A percentile compares a stretch with the other conserved stretches of the same genome.
Conservation (phyloP, 1,140 invertebrate species). For the Frieseomelitta varia region DNA sequence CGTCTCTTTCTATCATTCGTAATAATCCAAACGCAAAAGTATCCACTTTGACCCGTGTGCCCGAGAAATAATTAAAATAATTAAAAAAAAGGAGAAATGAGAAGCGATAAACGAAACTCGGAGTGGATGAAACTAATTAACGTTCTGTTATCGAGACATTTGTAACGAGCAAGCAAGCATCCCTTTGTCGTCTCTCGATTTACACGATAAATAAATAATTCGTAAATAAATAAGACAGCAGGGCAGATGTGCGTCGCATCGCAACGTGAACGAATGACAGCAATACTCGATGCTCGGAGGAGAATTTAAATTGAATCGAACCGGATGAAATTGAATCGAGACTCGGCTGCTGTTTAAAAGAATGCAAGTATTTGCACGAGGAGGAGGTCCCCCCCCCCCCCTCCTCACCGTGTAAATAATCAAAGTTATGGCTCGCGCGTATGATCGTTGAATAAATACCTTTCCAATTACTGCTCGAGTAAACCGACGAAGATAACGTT, state of each 20-base stretch:
- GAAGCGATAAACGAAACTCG: background rate
- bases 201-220: background rate
- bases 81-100: background rate
- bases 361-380: background rate
- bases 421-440: background rate
- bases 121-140: background rate
- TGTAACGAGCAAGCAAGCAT: background rate
- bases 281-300: background rate
- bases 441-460: background rate
- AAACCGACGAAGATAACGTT: background rate
- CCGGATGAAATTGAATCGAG: background rate
- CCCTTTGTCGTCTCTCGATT: background rate
- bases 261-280: background rate
- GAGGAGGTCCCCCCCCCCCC: no score
- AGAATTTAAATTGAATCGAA: background rate
- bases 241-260: background rate
- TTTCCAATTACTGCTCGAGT: background rate
- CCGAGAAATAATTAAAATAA: background rate
- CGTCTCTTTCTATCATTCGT: no score
- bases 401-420: background rate
- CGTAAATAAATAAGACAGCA: background rate
- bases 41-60: background rate
- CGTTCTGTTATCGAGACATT: background rate
- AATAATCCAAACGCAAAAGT: background rate
- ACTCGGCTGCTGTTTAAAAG: background rate